Evolutionary conservation across 2,113 vertebrate genomes (phyloP), one percentile per base, ranked within the genome.

Genomic region (Stigmatopora argus): DNA sequence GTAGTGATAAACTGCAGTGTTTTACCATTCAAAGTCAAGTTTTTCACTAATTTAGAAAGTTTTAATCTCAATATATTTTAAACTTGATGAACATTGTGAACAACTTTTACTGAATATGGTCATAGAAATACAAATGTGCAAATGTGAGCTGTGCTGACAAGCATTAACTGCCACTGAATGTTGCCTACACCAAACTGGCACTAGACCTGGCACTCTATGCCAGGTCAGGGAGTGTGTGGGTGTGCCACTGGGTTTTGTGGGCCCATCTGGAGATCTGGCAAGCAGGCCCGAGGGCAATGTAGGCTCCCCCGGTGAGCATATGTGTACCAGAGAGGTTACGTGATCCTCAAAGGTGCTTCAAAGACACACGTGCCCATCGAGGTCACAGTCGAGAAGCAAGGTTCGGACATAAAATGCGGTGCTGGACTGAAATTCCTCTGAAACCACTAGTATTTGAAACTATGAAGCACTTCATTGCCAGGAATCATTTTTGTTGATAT

Each of bases 251-350:
- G 74, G 71, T 23, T 73, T 70, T 74, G 59, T 79, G 70, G 76
- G 75, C 78, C 87, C 88, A 90, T 89, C 88, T 90, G 88, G 79
- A 78, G 77, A 85, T 71, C 81, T 90, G 83, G 88, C 79, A 89
- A 68, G 55, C 38, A 49, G 44, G 60, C 60, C 64, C 7, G 52
- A 69, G 57, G 75, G 69, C 53, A 41, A 64, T 66, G 69, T 52
- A 65, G 62, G 67, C 74, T 74, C 72, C 61, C 26, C 72, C 69
- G 67, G 78, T 78, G 78, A 82, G 73, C 62, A 68, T 65, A 76
- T 81, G 78, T 64, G 72, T 67, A 71, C 70, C 76, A 83, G 77
- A 80, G 77, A 82, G 77, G 75, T 87, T 67, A 72, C 68, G 73
- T 76, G 73, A 61, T 35, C 65, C 77, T 71, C 66, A 45, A 48